These are phyloP conservation scores for Mimumesa dahlbomi DNA, from an alignment of 2,888 invertebrate species.

Conservation along the genomic window DNA sequence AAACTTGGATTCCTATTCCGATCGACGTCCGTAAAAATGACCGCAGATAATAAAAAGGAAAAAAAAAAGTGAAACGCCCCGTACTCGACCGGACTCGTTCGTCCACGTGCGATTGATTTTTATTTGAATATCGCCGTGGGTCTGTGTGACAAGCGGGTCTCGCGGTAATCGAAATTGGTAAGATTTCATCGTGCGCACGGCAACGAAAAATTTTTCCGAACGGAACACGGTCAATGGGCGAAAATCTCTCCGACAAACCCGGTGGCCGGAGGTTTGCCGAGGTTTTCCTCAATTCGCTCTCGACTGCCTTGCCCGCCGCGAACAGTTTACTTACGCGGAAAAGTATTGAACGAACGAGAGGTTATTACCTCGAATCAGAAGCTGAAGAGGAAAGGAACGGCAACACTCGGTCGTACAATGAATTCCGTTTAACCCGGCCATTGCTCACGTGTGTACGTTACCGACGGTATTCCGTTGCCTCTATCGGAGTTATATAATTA, in stretches of 20 bases:
- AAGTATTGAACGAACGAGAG: slow-evolving; percentile 26
- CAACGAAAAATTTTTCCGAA: slow-evolving; percentile 10
- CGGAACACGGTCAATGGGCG: slow-evolving; percentile 20
- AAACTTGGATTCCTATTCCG: too few species aligned
- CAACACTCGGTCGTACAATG: slow-evolving; percentile 40
- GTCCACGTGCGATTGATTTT: background rate
- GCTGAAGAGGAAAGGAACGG: slow-evolving; percentile 13
- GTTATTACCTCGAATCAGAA: slow-evolving; percentile 42
- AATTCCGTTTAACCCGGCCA: slow-evolving; percentile 60
- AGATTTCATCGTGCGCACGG: slow-evolving; percentile 1
- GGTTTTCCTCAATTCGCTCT: slow-evolving; percentile 15
- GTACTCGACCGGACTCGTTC: too few species aligned
- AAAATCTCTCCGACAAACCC: slow-evolving; percentile 29
- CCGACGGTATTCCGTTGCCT: slow-evolving; percentile 5
- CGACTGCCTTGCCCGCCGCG: background rate
- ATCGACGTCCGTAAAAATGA: too few species aligned
- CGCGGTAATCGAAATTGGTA: background rate
- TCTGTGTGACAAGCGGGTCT: background rate
- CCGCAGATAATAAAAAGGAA: too few species aligned
- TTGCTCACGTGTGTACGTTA: slow-evolving; percentile 6
- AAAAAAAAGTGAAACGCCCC: too few species aligned
- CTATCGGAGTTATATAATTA: slow-evolving; percentile 8
- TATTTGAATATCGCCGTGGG: background rate
- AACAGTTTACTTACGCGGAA: slow-evolving; percentile 28
- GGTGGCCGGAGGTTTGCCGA: too few species aligned